Conservation (phyloP, 1,140 invertebrate species). For the Scaptodrosophila lebanonensis region DNA sequence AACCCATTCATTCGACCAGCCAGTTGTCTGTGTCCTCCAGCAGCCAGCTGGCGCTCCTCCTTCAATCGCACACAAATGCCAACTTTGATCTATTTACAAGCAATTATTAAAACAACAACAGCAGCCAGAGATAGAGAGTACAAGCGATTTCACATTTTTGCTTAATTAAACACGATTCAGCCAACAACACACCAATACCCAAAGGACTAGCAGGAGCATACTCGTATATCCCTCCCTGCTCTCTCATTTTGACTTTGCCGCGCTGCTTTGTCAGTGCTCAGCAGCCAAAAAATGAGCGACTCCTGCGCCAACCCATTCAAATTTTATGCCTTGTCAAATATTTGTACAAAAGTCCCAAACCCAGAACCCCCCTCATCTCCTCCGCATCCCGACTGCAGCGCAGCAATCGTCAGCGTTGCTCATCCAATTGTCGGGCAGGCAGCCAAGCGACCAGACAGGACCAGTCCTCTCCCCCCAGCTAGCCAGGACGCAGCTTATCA, state of each 20-base stretch:
- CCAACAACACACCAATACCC: too few relatives aligned
- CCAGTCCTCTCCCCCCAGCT: background rate
- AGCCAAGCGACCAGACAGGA: background rate
- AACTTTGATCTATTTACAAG: constrained; percentile 71
- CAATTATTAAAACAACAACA: constrained; percentile 57
- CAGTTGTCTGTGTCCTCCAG: too few relatives aligned
- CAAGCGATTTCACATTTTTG: constrained; percentile 65
- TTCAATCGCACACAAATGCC: too few relatives aligned
- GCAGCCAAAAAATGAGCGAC: constrained; percentile 59
- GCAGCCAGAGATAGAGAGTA: constrained; percentile 24
- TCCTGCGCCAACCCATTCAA: constrained; percentile 1
- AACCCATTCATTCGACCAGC: too few relatives aligned
- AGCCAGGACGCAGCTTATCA: constrained; percentile 26
- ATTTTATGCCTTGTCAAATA: constrained; percentile 63
- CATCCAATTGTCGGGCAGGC: constrained; percentile 15
- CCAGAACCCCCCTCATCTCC: background rate
- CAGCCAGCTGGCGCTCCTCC: too few relatives aligned
- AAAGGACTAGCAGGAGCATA: too few relatives aligned
- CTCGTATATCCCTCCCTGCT: background rate
- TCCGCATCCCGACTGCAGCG: constrained; percentile 8
- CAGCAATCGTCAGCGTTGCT: constrained; percentile 37
- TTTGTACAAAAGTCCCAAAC: constrained; percentile 59
- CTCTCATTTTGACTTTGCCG: constrained; percentile 37
- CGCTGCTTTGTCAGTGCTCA: too few relatives aligned
- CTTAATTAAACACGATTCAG: constrained; percentile 62